Conservation (phyloP, 2,888 invertebrate species). For the Philereme transversata region DNA sequence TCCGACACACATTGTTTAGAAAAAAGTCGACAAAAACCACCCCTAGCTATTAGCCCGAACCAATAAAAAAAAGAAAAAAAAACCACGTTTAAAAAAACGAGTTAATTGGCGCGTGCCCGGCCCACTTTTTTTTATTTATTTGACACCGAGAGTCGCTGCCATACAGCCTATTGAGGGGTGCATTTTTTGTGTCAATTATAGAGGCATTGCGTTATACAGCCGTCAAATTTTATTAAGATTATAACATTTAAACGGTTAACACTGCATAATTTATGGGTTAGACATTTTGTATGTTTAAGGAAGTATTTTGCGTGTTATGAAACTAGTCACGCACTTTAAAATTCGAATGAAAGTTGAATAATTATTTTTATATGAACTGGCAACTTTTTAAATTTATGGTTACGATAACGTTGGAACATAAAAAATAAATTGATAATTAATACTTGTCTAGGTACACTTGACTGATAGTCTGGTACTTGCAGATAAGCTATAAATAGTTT, state of each 20-base stretch:
- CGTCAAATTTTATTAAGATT: conserved; percentile 71
- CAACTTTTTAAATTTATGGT: too few species aligned
- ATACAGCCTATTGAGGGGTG: conserved; percentile 64
- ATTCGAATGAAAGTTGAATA: background rate
- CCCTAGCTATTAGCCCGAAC: conserved; percentile 62
- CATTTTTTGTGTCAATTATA: conserved; percentile 75
- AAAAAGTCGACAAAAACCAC: conserved; percentile 67
- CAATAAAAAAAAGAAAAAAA: conserved; percentile 72
- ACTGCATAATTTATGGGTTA: conserved; percentile 52
- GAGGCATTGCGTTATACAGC: conserved; percentile 43
- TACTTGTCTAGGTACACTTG: too few species aligned
- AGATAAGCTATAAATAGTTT: background rate
- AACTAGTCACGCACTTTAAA: conserved; percentile 10
- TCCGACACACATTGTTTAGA: conserved; percentile 62
- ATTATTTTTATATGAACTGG: too few species aligned
- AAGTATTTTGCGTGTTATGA: conserved; percentile 29
- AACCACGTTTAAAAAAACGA: conserved; percentile 65
- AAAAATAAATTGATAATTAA: too few species aligned
- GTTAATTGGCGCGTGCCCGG: conserved; percentile 79
- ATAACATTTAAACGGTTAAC: conserved; percentile 60
- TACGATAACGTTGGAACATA: too few species aligned
- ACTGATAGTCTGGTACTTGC: too few species aligned
- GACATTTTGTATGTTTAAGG: conserved; percentile 38
- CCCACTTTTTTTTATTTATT: conserved; percentile 63
- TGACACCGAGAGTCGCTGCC: conserved; percentile 44